Evolutionary conservation across 2,113 vertebrate genomes (phyloP), one percentile per base, ranked within the genome.

Genomic region (Mixornis gularis): DNA sequence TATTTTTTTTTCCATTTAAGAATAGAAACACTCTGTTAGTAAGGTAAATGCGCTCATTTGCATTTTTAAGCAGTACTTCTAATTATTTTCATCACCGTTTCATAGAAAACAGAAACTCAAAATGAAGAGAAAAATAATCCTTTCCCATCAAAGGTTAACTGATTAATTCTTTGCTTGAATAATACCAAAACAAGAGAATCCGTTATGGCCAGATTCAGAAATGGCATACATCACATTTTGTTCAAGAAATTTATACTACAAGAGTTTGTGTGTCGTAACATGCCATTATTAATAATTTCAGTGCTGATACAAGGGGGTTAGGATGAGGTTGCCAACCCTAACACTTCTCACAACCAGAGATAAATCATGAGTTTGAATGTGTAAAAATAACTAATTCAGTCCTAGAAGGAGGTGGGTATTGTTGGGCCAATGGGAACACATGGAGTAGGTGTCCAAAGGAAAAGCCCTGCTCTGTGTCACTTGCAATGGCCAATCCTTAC

Each of bases 81-180:
- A 55, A 53, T n/a, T 59, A 36, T 70, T 95, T 93, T 91, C 74
- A 70, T 46, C 56, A 85, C 25, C 49, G 59, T 92, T 92, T 95
- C 87, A 83, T 73, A 93, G 92, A 90, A 91, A 93, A 91, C 36
- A 83, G 73, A 94, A 89, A 70, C 15, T 56, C 63, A 44, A 16
- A 70, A 82, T 22, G 11, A 87, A 72, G 26, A 91, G 17, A 73
- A 93, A 82, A 82, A 85, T 3, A 77, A 52, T 77, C 10, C 4
- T 87, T 94, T 89, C 70, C 38, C 27, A 59, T 52, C 30, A 44
- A 40, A 48, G 3, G 11, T 13, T 74, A 87, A 83, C 26, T 68
- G 56, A 65, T 65, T 87, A 66, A 79, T 65, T 34, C 3, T 63
- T 76, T 55, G 3, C 7, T 79, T 85, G 26, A 87, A 79, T 19